Conservation (phyloP, 2,797 vertebrate species). For the Clarias laeviceps region DNA sequence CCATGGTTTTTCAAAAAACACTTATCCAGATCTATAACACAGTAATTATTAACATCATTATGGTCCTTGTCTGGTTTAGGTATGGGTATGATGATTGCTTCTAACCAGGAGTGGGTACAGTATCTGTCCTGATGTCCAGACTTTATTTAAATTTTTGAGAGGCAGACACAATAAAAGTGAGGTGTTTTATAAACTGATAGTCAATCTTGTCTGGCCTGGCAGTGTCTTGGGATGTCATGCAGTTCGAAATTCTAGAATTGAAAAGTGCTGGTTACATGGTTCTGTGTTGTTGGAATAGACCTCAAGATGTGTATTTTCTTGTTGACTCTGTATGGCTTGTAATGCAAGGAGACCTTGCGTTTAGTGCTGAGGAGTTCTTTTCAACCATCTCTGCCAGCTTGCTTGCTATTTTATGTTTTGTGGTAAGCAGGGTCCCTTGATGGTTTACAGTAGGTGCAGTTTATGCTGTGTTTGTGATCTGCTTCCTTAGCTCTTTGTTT, state of each 20-base stretch:
- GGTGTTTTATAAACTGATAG: constrained; percentile 2
- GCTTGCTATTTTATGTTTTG: not conserved
- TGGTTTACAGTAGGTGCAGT: no score
- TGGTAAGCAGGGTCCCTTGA: not conserved
- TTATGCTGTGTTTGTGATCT: not conserved
- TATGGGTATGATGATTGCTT: not conserved
- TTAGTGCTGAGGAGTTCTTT: not conserved
- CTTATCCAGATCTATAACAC: not conserved
- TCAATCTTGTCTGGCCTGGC: not conserved
- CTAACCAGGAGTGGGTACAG: not conserved
- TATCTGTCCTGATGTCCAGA: not conserved
- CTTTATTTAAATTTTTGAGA: no score
- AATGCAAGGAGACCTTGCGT: not conserved
- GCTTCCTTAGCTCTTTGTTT: not conserved
- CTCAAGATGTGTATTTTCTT: not conserved
- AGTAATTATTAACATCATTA: not conserved
- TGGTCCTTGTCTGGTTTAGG: not conserved
- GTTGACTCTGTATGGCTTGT: not conserved
- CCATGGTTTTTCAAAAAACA: no score
- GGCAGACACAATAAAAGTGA: not conserved
- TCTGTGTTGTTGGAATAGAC: not conserved
- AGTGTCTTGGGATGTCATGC: no score
- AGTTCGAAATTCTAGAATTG: no score
- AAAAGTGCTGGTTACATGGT: not conserved
- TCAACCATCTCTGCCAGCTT: not conserved